Base-by-base conservation (phyloP, 2,113 vertebrate genomes). In the Halichoeres trimaculatus region DNA sequence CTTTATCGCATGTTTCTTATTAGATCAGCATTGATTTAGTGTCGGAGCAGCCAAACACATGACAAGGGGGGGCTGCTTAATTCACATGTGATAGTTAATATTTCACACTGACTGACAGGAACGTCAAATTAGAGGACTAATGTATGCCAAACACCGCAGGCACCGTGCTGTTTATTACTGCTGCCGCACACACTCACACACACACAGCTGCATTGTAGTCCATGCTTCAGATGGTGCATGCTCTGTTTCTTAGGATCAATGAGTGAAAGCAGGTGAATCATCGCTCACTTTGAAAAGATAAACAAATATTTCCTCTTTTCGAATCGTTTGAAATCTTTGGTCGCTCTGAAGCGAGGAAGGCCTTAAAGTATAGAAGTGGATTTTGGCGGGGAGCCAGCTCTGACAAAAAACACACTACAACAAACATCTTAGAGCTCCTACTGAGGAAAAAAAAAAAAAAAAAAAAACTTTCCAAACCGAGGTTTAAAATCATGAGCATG, bases 11-110 rank as follows among this genome's bases (percentile, higher is more conserved):
- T 78, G 41, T 75, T 73, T 77, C 57, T 43, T 71, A 82, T 76
- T 43, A 54, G 68, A 81, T 81, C 43, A 68, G 52, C 50, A 89
- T 50, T 68, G 82, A 85, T 85, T 85, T 76, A 50, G 36, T 63
- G 74, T 80, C 76, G 38, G 58, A 36, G 41, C 30, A 65, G 50
- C 54, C 61, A 35, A 70, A 68, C 70, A 63, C 72, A 78, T 22
- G 54, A 56, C 2, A 23, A n/a, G 57, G 50, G 69, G 55, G 60
- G 63, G 69, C 76, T 85, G 59, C 56, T 81, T 85, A 58, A 83
- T 78, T 80, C 81, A 80, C 47, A 51, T 63, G 54, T 69, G 59
- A 70, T 61, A 50, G 54, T 76, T 75, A 52, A 69, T 73, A 70
- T 83, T 85, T 85, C 45, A 75, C 36, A 40, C 36, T 65, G 62